Percentiles rank a stretch among this genome's conserved stretches.
Conservation (phyloP, 2,888 invertebrate genomes). For the Cistogaster globosa region DNA sequence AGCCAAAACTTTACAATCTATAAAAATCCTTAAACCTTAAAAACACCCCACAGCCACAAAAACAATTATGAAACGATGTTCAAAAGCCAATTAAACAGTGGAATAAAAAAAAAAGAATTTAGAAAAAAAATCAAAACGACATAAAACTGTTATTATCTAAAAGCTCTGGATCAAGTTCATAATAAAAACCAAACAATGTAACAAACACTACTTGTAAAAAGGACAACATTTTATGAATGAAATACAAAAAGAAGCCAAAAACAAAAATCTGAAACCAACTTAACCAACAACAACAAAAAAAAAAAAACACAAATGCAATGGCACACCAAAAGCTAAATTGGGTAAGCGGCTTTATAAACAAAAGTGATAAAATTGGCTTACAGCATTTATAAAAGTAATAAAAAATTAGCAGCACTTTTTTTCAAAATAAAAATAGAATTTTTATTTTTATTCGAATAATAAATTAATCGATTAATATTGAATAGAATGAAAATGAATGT, state of each 20-base stretch:
- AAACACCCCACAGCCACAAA: slow-evolving; percentile 16
- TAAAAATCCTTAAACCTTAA: slow-evolving; percentile 14
- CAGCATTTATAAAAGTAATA: background rate
- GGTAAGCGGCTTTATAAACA: background rate
- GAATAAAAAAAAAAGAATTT: too few species aligned
- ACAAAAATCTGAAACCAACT: too few species aligned
- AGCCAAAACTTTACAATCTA: background rate
- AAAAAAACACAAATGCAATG: background rate
- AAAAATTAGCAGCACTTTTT: too few species aligned
- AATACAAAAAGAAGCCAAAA: background rate
- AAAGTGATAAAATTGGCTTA: background rate
- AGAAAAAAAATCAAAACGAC: background rate
- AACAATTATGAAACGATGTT: slow-evolving; percentile 7
- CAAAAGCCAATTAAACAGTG: slow-evolving; percentile 45
- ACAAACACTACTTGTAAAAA: slow-evolving; percentile 19
- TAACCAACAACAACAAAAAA: background rate
- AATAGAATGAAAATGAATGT: too few species aligned
- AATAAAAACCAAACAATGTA: slow-evolving; percentile 10
- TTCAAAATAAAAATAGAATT: too few species aligned
- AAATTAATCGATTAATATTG: too few species aligned
- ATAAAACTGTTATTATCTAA: slow-evolving; percentile 8
- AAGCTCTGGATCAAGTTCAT: background rate
- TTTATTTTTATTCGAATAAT: too few species aligned
- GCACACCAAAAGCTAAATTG: background rate
- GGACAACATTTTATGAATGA: background rate